Base-by-base conservation (phyloP, 2,888 invertebrate genomes). In the Balanococcus diminutus region DNA sequence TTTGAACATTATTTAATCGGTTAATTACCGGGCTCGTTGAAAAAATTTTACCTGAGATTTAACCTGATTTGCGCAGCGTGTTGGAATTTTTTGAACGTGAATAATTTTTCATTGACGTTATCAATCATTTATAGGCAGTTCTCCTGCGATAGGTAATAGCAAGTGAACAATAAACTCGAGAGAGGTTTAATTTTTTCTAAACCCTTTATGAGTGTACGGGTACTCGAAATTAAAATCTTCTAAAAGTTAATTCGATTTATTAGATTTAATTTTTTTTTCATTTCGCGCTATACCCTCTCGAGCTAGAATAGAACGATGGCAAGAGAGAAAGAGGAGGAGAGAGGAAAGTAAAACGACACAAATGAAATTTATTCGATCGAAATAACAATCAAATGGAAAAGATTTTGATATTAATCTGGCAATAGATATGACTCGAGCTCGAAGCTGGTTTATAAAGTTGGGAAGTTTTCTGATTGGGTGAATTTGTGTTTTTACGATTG, bases 401-500 rank as follows among this genome's bases (percentile, higher is more conserved):
- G 19, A 56, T 56, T 56, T 56, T 19, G 56, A 56, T 56, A 56
- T 56, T 56, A 56, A 56, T 22, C 56, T 46, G 2, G 56, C 22
- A 19, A 56, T n/a, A n/a, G n/a, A n/a, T 56, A 56, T 56, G 56
- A 67, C 67, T 28, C 46, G n/a, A n/a, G 28, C 67, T 28, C 28
- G 67, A 28, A 28, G 67, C 25, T 67, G 28, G 22, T 56, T 19
- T 11, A 56, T 67, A 11, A 67, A 67, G 67, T 67, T 61, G 16
- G 16, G 16, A 67, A 67, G 67, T 67, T 67, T 67, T 67, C 28
- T 67, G 67, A 67, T 67, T 67, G 67, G 67, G 16, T 67, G 67
- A 72, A 72, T 72, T 16, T 16, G 31, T 22, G 28, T 72, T 72
- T 72, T 28, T 16, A 32, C 28, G 32, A 72, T 72, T 32, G 72